A percentile compares a stretch with the other conserved stretches of the same genome.
phyloP scores from a whole-genome alignment of 2,113 vertebrate genomes.

The Lepidothrix coronata region DNA sequence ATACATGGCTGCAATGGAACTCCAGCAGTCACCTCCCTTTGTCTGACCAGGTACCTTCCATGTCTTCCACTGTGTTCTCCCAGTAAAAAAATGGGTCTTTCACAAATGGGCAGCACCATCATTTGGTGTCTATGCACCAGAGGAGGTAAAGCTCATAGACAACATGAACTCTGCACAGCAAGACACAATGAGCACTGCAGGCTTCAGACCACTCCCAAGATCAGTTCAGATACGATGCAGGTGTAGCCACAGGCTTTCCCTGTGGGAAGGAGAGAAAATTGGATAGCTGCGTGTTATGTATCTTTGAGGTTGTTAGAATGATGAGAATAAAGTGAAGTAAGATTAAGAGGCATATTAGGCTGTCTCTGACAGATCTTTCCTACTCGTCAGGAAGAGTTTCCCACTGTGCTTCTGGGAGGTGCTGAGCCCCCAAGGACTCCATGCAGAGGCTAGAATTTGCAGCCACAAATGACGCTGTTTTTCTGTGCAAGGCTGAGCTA shows the following conservation, averaged over 20 bases:
- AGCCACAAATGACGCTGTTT: neutral
- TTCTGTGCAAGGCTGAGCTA: constrained; percentile 3
- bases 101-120: neutral
- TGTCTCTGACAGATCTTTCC: neutral
- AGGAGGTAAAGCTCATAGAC: neutral
- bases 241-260: neutral
- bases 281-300: neutral
- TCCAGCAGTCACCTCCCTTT: neutral
- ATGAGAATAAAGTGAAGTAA: constrained; percentile 4
- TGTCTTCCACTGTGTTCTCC: neutral
- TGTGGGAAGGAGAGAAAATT: constrained; percentile 7
- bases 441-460: neutral
- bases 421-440: neutral
- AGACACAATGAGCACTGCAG: neutral
- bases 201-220: neutral
- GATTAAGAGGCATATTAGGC: neutral
- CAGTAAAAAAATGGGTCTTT: neutral
- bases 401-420: neutral
- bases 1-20: neutral
- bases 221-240: neutral
- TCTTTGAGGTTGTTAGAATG: neutral
- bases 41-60: neutral
- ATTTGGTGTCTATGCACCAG: too few relatives aligned
- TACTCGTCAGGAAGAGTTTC: neutral
- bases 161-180: neutral